phyloP scores from a whole-genome alignment of 2,113 vertebrate species.

The Cebus imitator region DNA sequence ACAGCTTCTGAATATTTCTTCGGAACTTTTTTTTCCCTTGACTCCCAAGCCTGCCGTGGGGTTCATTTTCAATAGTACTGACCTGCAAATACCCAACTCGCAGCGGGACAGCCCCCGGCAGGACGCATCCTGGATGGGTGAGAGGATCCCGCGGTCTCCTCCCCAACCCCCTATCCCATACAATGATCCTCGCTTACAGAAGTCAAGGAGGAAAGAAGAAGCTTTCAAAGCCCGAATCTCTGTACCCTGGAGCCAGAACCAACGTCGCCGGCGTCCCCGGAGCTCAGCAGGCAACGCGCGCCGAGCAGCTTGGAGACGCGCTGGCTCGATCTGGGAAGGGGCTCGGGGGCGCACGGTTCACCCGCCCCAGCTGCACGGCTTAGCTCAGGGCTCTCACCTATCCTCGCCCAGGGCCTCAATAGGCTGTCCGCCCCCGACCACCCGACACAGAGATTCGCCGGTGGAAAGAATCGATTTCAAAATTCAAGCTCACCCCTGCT shows the following conservation, averaged over 20 bases:
- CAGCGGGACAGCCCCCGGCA: constrained; percentile 59
- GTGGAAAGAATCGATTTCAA: background rate
- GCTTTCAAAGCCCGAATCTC: background rate
- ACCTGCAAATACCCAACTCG: constrained; percentile 70
- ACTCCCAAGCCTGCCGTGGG: constrained; percentile 55
- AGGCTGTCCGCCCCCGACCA: background rate
- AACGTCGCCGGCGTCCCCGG: background rate
- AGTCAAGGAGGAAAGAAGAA: background rate
- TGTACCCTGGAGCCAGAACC: background rate
- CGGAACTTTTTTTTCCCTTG: background rate
- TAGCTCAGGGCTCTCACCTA: background rate
- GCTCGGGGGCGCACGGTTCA: background rate
- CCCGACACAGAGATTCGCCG: background rate
- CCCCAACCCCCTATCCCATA: rapidly evolving
- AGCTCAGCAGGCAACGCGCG: background rate
- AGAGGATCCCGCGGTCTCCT: constrained; percentile 13
- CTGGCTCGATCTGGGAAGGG: background rate
- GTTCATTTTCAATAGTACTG: constrained; percentile 62
- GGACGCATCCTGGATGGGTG: constrained; percentile 54
- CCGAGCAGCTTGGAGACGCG: background rate
- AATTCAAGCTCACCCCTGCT: constrained; percentile 75
- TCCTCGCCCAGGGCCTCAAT: background rate
- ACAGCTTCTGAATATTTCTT: background rate
- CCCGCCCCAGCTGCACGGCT: background rate
- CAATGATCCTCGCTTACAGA: background rate